Base-by-base conservation (phyloP, 2,888 invertebrate genomes). In the Cosmia pyralina region DNA sequence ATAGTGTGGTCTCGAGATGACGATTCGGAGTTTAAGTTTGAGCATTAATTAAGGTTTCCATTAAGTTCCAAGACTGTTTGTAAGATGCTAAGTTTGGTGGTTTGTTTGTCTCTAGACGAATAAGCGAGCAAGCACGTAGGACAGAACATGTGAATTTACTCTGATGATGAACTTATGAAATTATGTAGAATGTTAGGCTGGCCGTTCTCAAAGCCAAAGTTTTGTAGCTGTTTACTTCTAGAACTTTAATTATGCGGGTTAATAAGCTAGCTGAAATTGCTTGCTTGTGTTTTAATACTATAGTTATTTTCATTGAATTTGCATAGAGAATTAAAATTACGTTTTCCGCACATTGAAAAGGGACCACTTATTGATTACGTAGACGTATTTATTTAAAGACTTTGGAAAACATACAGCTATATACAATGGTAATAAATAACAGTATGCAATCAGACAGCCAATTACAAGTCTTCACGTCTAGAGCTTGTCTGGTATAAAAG, bases 11-110 rank as follows among this genome's bases (percentile, higher is more conserved):
- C 93, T 90, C 92, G 76, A 82, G 89, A 79, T 88, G 89, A 89
- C 90, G 84, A 91, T 93, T 90, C 78, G 68, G 75, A 84, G 83
- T 82, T 83, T 83, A 94, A 94, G 89, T 94, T 93, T 83, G 82
- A 77, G 85, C 92, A 90, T 93, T 94, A 92, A 93, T 93, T 93
- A 93, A 87, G 88, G 79, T 84, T 89, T 92, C 89, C 91, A 93
- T 93, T 93, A 91, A 83, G 88, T 88, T 77, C 66, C 71, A 69
- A 73, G 69, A 77, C 19, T 85, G 81, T 81, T 72, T 55, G 71
- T 87, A 89, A 90, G 88, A 89, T 85, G 84, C 76, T 78, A 90
- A 91, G 89, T 91, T 92, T 87, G 75, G 84, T 81, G 79, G 87
- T 87, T 90, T 87, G 79, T 87, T 65, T 88, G 89, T 91, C 90